These are phyloP conservation scores for Drosophila pallidifrons DNA, from an alignment of 1,140 invertebrate species.

Conservation along the genomic window DNA sequence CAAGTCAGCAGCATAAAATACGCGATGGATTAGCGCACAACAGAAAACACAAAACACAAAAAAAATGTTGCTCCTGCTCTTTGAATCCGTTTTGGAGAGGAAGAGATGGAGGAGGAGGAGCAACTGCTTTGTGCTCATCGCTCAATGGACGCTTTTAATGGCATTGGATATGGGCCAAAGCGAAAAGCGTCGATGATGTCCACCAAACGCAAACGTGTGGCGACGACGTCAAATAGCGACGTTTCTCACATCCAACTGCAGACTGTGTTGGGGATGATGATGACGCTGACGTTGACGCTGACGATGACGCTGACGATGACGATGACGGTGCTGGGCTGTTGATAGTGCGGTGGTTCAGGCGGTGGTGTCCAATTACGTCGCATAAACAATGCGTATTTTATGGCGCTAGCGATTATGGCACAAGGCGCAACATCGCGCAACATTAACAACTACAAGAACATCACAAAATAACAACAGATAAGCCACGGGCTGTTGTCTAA, in stretches of 20 bases:
- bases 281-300: constrained; percentile 28
- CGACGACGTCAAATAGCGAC: constrained; percentile 19
- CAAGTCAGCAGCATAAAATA: constrained; percentile 73
- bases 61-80: constrained; percentile 10
- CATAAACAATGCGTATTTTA: constrained; percentile 83
- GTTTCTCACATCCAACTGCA: too few species aligned
- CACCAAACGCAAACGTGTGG: constrained; percentile 34
- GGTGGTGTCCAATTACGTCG: constrained; percentile 80
- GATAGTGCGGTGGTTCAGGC: constrained; percentile 21
- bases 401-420: constrained; percentile 74
- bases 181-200: constrained; percentile 63
- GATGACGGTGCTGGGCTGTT: constrained; percentile 21
- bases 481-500: constrained; percentile 52
- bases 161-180: constrained; percentile 68
- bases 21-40: constrained; percentile 76
- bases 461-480: constrained; percentile 63
- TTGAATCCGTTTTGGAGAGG: neutral
- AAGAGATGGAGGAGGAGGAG: neutral
- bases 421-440: constrained; percentile 33
- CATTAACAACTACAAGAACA: constrained; percentile 12
- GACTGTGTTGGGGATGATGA: neutral
- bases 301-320: constrained; percentile 27
- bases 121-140: constrained; percentile 47
- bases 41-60: constrained; percentile 40
- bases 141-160: constrained; percentile 74